Evolutionary conservation across 2,797 vertebrate species (phyloP).

Genomic region (Argya squamiceps): DNA sequence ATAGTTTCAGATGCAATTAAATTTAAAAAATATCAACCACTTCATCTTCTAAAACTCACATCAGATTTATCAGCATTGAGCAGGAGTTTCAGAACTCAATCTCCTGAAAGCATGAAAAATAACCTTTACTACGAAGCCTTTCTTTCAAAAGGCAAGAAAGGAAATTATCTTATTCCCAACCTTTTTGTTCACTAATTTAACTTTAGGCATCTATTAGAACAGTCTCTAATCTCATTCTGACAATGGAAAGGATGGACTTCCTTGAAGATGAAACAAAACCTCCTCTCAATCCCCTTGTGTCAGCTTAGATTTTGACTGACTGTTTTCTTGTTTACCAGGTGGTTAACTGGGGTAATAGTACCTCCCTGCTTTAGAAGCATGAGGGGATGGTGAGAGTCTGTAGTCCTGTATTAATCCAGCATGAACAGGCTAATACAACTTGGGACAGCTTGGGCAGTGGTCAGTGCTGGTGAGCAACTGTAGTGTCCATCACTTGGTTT

Average conservation of each 20-base stretch:
- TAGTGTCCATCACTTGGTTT: background rate
- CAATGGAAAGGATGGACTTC: background rate
- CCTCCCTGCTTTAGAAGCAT: background rate
- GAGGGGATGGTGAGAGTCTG: background rate
- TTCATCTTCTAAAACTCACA: background rate
- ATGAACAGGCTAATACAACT: background rate
- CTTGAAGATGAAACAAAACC: background rate
- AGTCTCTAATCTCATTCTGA: background rate
- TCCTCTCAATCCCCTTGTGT: background rate
- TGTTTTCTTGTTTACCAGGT: background rate
- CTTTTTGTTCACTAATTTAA: background rate
- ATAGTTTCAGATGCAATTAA: background rate
- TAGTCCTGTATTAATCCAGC: background rate
- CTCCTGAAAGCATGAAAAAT: background rate
- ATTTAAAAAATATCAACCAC: background rate
- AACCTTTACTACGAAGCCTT: background rate
- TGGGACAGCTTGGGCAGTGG: rapidly evolving
- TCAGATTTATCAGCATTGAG: background rate
- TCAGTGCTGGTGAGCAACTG: background rate
- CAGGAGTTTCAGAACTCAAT: background rate
- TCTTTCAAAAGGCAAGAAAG: background rate
- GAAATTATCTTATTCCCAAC: background rate
- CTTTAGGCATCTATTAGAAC: background rate
- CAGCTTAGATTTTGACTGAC: background rate
- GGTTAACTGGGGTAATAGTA: background rate